These are phyloP conservation scores for Camponotus vicinus DNA, from an alignment of 1,140 invertebrate genomes.

Conservation along the genomic window DNA sequence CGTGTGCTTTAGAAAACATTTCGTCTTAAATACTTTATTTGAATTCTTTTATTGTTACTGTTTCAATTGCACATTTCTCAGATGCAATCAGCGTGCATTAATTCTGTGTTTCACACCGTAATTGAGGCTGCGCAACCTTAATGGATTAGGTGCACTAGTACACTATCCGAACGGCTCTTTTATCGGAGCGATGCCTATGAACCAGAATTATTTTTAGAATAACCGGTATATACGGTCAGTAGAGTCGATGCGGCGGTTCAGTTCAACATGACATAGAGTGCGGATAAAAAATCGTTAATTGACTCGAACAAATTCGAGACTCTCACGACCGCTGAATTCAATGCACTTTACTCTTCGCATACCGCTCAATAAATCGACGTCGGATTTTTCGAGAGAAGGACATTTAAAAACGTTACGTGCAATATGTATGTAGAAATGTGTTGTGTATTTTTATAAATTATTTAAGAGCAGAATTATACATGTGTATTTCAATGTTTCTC, in stretches of 20 bases:
- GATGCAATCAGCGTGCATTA: conserved; percentile 6
- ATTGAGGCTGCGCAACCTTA: conserved; percentile 51
- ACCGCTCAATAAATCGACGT: background rate
- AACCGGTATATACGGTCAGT: conserved; percentile 65
- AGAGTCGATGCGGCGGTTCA: conserved; percentile 47
- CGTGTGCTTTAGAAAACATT: background rate
- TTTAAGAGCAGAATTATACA: background rate
- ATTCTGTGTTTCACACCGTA: conserved; percentile 20
- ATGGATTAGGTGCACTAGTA: conserved; percentile 37
- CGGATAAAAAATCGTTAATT: conserved; percentile 69
- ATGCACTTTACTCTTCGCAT: background rate
- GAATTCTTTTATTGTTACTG: no score
- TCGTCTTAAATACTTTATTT: background rate
- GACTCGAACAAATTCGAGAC: conserved; percentile 53
- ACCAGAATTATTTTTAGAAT: conserved; percentile 71
- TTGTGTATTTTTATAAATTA: no score
- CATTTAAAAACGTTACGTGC: background rate
- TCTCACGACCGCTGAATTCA: conserved; percentile 8
- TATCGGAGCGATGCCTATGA: conserved; percentile 58
- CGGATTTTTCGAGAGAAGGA: background rate
- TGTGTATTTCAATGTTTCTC: background rate
- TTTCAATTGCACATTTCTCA: background rate
- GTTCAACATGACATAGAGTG: conserved; percentile 26
- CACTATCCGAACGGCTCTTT: conserved; percentile 37
- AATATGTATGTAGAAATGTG: no score